phyloP scores from a whole-genome alignment of 2,113 vertebrate genomes.

The Entomyzon cyanotis region DNA sequence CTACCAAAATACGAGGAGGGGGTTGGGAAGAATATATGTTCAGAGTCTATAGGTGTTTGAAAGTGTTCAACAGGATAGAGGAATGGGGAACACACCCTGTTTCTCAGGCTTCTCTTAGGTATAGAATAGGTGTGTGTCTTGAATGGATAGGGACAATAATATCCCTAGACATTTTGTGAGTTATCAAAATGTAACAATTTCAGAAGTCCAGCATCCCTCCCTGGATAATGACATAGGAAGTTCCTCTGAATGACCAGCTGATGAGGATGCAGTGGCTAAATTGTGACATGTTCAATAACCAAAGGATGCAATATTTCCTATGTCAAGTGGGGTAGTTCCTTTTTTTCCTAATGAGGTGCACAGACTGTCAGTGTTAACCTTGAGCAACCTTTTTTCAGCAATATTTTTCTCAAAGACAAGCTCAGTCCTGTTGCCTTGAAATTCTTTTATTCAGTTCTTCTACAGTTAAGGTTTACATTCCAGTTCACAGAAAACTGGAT shows the following conservation, averaged over 20 bases:
- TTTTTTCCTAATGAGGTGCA: not conserved
- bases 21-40: not conserved
- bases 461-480: conserved; percentile 30
- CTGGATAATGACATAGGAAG: not conserved
- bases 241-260: not conserved
- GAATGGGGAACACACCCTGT: not conserved
- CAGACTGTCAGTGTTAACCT: not conserved
- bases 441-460: conserved; percentile 60
- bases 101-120: not conserved
- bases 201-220: not conserved
- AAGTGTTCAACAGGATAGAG: not conserved
- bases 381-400: not conserved
- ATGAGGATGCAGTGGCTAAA: not conserved
- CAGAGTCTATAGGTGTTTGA: not conserved
- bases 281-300: not conserved
- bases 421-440: conserved; percentile 23
- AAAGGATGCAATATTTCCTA: not conserved
- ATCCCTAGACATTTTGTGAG: not conserved
- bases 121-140: not conserved
- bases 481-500: not conserved
- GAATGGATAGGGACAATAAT: not conserved
- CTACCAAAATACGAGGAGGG: not conserved
- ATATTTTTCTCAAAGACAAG: conserved; percentile 4
- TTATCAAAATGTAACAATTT: not conserved
- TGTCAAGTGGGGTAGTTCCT: not conserved